A percentile compares a stretch with the other conserved stretches of the same genome.
phyloP scores from a whole-genome alignment of 2,113 vertebrate genomes.

The Pterophyllum scalare region DNA sequence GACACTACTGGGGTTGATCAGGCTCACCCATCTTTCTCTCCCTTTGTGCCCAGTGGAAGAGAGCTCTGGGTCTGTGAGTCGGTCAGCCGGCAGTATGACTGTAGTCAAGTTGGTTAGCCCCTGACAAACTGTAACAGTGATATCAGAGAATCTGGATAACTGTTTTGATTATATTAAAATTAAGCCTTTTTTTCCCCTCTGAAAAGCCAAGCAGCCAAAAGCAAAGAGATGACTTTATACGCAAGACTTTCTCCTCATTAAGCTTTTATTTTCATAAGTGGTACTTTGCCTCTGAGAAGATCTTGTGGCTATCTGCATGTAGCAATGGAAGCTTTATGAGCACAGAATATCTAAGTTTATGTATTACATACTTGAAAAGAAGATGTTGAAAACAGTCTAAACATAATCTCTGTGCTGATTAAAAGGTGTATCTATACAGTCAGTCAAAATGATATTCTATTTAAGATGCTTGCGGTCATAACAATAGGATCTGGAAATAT shows the following conservation, averaged over 20 bases:
- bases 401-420: background rate
- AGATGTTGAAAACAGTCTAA: background rate
- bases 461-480: background rate
- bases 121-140: background rate
- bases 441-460: background rate
- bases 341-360: background rate
- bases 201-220: background rate
- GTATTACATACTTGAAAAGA: background rate
- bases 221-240: background rate
- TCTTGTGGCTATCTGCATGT: background rate
- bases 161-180: background rate
- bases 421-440: background rate
- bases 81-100: constrained; percentile 49
- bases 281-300: background rate
- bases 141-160: constrained; percentile 9
- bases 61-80: constrained; percentile 45
- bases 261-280: background rate
- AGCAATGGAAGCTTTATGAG: background rate
- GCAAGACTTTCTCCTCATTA: background rate
- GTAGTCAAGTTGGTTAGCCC: constrained; percentile 12
- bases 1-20: constrained; percentile 79
- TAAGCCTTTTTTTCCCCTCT: background rate
- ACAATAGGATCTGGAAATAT: background rate
- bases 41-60: constrained; percentile 65
- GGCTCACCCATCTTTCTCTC: constrained; percentile 73